Conservation (phyloP, 2,797 vertebrate species). For the Gymnothorax reevesii region DNA sequence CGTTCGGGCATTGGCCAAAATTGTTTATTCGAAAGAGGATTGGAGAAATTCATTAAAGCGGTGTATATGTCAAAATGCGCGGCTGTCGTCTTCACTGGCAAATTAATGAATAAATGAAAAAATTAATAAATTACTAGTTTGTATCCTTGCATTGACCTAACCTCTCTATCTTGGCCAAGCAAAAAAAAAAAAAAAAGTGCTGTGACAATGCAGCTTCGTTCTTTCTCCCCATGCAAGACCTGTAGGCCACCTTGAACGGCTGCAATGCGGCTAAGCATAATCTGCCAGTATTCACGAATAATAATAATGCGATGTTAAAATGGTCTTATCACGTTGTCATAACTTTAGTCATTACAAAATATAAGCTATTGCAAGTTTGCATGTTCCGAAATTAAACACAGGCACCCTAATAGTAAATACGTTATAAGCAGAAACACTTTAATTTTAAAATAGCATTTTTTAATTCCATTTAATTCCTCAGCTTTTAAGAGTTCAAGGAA, state of each 20-base stretch:
- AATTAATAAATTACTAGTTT: background rate
- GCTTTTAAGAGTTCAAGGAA: background rate
- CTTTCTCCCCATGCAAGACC: constrained; percentile 34
- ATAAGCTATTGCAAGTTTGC: background rate
- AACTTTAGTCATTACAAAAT: constrained; percentile 12
- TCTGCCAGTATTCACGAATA: too few relatives aligned
- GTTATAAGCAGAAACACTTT: constrained; percentile 23
- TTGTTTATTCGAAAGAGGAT: background rate
- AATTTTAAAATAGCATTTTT: background rate
- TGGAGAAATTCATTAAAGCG: background rate
- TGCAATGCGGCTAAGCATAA: background rate
- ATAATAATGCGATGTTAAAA: too few relatives aligned
- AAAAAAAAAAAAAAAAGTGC: constrained; percentile 24
- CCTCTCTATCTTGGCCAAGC: background rate
- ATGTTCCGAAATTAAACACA: background rate
- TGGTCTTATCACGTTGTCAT: background rate
- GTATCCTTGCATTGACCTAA: background rate
- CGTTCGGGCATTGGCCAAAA: too few relatives aligned
- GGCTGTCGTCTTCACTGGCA: background rate
- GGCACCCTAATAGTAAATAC: background rate
- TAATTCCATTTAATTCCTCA: background rate
- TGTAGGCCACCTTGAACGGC: constrained; percentile 4
- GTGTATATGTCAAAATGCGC: too few relatives aligned
- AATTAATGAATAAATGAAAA: background rate
- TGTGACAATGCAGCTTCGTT: constrained; percentile 2